Base-by-base conservation (phyloP, 23 tunicate species). In the Trididemnum nubilum region DNA sequence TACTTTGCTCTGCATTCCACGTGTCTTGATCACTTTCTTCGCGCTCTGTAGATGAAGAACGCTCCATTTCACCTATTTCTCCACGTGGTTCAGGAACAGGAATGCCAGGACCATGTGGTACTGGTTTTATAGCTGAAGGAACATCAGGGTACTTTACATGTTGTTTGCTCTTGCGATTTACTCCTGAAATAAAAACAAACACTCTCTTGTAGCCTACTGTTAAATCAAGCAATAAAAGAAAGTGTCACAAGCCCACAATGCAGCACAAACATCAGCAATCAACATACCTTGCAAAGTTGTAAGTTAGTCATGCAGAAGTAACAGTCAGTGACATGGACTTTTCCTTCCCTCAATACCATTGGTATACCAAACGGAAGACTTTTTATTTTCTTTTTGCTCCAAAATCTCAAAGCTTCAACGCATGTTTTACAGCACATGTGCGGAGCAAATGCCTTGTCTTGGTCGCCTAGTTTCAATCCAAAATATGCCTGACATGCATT, bases 11-110 rank as follows among this genome's bases (percentile, higher is more conserved):
- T 39, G 78, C 78, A 73, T 38, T 40, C 58, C 58, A 73, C 24
- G 78, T 73, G 58, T 39, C 58, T 73, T 73, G 57, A 28, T 73
- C 78, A 38, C 78, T 73, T 73, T 25, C 78, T 73, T 73, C 78
- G 58, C 78, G 37, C 78, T 73, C 78, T 73, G 78, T 25, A 73
- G 78, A 73, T 73, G 78, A 73, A 73, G 78, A 73, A 69, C 7
- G 32, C 74, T 69, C 74, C 37, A 69, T n/a, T 69, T 31, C 74
- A 69, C 37, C 25, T 28, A 69, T 69, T 69, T 28, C 74, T 27
- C 74, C n/a, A 69, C 37, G 36, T 69, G 74, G 36, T 69, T 69
- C 74, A 27, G 74, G 37, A 69, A 69, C 37, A 28, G 74, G 74
- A 69, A 69, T 69, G 4, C 37, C 74, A 33, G 74, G 36, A 24